Base-by-base conservation (phyloP, 2,888 invertebrate species). In the Netelia inedita region DNA sequence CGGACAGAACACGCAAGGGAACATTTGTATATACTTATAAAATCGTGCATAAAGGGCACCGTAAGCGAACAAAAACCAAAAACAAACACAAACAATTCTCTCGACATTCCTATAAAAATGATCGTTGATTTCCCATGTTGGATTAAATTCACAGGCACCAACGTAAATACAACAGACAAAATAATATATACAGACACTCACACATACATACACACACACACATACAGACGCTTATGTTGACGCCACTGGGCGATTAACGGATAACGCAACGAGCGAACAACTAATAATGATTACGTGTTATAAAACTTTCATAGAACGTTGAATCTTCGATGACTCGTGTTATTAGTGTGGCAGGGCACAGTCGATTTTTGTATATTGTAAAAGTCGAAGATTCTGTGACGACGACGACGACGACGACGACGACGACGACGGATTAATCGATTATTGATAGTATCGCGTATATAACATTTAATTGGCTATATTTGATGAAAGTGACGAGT, bases 1-100 rank as follows among this genome's bases (percentile, higher is more conserved):
- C 75, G 74, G 81, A 65, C 74, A 76, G 50, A 75, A 59, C 28
- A 68, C 63, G 78, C 76, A 69, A 76, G 82, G 82, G 80, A 81
- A 85, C 85, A 85, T 79, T 68, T 85, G 82, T 85, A 85, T 23
- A 82, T 79, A 81, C 55, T 74, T 85, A 79, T 61, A 41, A 83
- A 73, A 73, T 28, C 68, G 76, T 61, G 68, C 65, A 16, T 35
- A 3, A 75, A 75, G 61, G 41, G 68, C 11, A 57, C 43, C 14
- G 46, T 46, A 16, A 68, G 68, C 43, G 55, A 75, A 85, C 84
- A 86, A 68, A 83, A 46, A 71, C 35, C 11, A 53, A 55, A 57
- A 59, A 71, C 43, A 63, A 6, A 73, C 66, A 65, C 66, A 59
- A 68, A 41, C 63, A 83, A 76, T 68, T 59, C 74, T 79, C 80